Percentiles rank a stretch among this genome's conserved stretches.
These are phyloP conservation scores for Cacajao melanocephalus DNA, from an alignment of 2,797 vertebrate genomes.

Conservation along the genomic window DNA sequence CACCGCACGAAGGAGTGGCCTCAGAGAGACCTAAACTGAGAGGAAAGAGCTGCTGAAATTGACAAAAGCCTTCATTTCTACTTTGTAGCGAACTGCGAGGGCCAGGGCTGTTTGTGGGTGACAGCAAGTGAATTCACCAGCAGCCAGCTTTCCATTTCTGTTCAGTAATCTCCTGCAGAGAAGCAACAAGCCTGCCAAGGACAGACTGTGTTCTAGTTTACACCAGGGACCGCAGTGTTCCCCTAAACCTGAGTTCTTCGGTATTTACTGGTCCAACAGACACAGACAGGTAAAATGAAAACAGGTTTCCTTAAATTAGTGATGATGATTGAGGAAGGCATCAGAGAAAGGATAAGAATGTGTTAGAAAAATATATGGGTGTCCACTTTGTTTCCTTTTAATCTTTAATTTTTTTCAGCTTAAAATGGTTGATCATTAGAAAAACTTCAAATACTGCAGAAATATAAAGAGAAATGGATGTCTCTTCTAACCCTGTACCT, in stretches of 20 bases:
- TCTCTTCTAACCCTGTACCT: background rate
- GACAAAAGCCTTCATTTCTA: background rate
- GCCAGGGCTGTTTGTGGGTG: constrained; percentile 27
- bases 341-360: constrained; percentile 36
- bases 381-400: constrained; percentile 41
- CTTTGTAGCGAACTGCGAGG: background rate
- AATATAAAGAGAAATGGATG: background rate
- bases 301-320: background rate
- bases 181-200: background rate
- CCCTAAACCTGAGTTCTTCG: background rate
- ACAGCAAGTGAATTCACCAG: constrained; percentile 29
- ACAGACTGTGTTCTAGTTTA: constrained; percentile 17
- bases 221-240: background rate
- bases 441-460: background rate
- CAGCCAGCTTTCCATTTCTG: constrained; percentile 55
- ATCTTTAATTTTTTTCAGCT: background rate
- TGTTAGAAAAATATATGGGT: background rate
- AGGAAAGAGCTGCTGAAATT: background rate
- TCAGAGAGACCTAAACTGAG: background rate
- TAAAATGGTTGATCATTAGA: background rate
- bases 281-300: constrained; percentile 26
- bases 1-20: background rate
- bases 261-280: background rate
- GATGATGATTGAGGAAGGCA: background rate
- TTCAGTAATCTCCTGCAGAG: constrained; percentile 14